phyloP scores from a whole-genome alignment of 2,113 vertebrate species.

The pig (Sus scrofa) region DNA sequence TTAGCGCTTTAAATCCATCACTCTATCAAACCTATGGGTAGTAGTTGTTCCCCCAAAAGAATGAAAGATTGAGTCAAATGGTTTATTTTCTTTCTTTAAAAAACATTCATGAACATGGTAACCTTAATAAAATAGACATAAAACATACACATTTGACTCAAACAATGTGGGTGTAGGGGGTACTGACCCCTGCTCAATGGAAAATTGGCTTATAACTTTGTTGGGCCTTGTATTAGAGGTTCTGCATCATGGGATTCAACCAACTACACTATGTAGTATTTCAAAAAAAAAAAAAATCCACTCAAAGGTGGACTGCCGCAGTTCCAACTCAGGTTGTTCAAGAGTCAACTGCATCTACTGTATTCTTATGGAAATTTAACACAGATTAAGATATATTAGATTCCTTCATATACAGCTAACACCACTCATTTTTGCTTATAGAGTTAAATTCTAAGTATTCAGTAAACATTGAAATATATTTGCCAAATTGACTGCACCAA shows the following conservation, averaged over 20 bases:
- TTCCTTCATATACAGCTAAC: background rate
- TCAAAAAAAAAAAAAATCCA: background rate
- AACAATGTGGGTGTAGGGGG: background rate
- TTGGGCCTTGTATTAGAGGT: background rate
- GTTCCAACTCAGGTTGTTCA: background rate
- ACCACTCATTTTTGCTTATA: background rate
- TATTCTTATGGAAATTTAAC: background rate
- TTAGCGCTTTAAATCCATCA: background rate
- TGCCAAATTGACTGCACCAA: background rate
- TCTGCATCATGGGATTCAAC: background rate
- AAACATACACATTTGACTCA: background rate
- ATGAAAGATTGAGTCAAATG: background rate
- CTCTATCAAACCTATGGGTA: background rate
- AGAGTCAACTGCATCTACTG: background rate
- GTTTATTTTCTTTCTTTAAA: conserved; percentile 1
- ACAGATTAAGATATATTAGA: background rate
- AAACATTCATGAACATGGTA: background rate
- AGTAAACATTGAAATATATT: background rate
- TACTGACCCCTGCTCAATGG: background rate
- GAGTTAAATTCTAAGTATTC: background rate
- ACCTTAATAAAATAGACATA: background rate
- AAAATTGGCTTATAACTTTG: background rate
- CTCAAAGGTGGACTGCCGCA: background rate
- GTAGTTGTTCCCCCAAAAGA: background rate
- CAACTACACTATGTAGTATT: fast-evolving